Percentiles rank a stretch among this genome's conserved stretches.
Conservation (phyloP, 2,113 vertebrate species). For the Pleuronectes platessa region DNA sequence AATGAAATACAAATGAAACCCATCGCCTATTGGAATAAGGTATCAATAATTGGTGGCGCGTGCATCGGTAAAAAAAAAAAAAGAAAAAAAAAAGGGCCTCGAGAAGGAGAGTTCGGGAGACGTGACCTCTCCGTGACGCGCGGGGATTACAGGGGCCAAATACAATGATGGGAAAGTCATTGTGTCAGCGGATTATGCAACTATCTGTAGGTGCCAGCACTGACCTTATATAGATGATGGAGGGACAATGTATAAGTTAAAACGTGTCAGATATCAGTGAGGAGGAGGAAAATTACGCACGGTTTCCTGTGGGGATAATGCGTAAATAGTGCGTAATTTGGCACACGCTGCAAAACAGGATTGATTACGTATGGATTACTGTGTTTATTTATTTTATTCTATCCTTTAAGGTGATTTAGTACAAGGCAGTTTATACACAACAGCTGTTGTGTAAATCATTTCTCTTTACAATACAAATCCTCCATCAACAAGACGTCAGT, state of each 20-base stretch:
- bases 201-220: constrained; percentile 66
- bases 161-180: constrained; percentile 67
- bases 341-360: too few relatives aligned
- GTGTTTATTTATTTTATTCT: too few relatives aligned
- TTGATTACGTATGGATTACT: too few relatives aligned
- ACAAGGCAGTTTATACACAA: neutral
- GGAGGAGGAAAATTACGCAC: neutral
- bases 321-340: neutral
- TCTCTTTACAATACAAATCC: too few relatives aligned
- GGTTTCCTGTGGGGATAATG: neutral
- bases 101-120: constrained; percentile 62
- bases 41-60: constrained; percentile 72
- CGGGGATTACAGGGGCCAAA: constrained; percentile 61
- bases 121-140: constrained; percentile 72
- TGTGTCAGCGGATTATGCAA: constrained; percentile 76
- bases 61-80: constrained; percentile 14
- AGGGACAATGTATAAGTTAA: constrained; percentile 32
- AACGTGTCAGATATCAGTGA: constrained; percentile 22
- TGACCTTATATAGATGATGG: constrained; percentile 34
- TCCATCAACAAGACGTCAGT: too few relatives aligned
- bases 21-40: constrained; percentile 72
- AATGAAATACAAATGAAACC: constrained; percentile 78
- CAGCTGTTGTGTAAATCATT: neutral
- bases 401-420: too few relatives aligned
- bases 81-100: constrained; percentile 6